Evolutionary conservation across 2,888 invertebrate species (phyloP), one percentile per base, ranked within the genome.

Genomic region (Orthonychiurus folsomi): DNA sequence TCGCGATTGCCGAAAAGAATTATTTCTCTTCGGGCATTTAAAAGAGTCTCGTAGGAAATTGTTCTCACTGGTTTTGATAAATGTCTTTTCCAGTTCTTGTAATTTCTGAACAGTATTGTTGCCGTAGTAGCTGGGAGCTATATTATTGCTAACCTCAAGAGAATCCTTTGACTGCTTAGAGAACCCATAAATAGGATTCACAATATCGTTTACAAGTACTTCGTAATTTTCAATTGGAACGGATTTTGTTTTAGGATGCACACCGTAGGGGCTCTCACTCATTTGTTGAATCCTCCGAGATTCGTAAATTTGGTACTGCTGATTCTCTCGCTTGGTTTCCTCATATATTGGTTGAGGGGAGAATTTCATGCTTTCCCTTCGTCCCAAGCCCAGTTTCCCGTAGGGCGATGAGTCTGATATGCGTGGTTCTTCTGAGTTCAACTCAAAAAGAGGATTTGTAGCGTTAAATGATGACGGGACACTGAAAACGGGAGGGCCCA

Each of bases 381-480:
- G 53, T 18, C 52, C 52, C 56, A 64, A 28, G 20, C 62, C 66
- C 62, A 59, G 65, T 63, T 59, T 66, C 28, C 54, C 71, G 50
- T 63, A 66, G 56, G 21, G 58, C 50, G 56, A 65, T 15, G 62
- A 60, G 12, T 67, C 64, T 2, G 50, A 60, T 52, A 55, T 62
- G 25, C 60, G 62, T 27, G 65, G 63, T 1, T 63, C 60, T 12
- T 60, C 60, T 50, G 62, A 65, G 28, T 48, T 53, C 2, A 3
- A 18, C 2, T 20, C 21, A 25, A 9, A 50, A 23, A 37, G 5
- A 24, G 59, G 25, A 20, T 64, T 65, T 61, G 62, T 62, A 57
- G 64, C 65, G 37, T 63, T 63, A 48, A 62, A 65, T 9, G 68
- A 60, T n/a, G 65, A 64, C 20, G 67, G 69, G 12, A 68, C 69